Evolutionary conservation across 2,797 vertebrate species (phyloP), one percentile per base, ranked within the genome.

Genomic region (Anguilla marmorata): DNA sequence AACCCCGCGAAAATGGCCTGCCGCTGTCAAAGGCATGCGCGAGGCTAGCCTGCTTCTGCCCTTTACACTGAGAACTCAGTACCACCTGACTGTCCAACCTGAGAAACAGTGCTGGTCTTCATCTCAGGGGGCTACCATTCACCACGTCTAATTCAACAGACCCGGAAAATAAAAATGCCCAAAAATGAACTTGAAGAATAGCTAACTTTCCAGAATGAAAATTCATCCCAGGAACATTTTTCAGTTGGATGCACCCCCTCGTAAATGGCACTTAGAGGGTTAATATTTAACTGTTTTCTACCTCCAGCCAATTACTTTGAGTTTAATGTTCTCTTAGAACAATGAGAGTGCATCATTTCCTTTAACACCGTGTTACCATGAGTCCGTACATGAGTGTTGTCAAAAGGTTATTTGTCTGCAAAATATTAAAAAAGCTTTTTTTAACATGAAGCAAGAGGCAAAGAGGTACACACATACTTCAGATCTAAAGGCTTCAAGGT

Each of bases 211-310:
- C 63, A 66, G 24, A 66, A 66, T 79, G 33, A 79, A 21, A 41
- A 79, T 21, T 14, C n/a, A 50, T 8, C 41, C 79, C 19, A 50
- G 79, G 21, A 82, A 82, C 41, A n/a, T 48, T 24, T 24, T 37
- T n/a, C 4, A 82, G 79, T 11, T 48, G 41, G 45, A 82, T n/a
- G 79, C 79, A 50, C 41, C 14, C 16, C 19, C 79, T 48, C 7
- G 41, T 37, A n/a, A 82, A 48, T 27, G 45, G 24, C 21, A n/a
- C 79, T 50, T 24, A n/a, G 19, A n/a, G 45, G 21, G 41, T 45
- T 79, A 45, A 45, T 82, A 82, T 82, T 82, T 48, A 82, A 82
- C 41, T 9, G 79, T 45, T 82, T 85, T 30, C 16, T 33, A 58
- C 52, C 33, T 8, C 56, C 27, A 85, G 2, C 30, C 21, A 58